Conservation (phyloP, 2,888 invertebrate species). For the Mythimna lalbum region DNA sequence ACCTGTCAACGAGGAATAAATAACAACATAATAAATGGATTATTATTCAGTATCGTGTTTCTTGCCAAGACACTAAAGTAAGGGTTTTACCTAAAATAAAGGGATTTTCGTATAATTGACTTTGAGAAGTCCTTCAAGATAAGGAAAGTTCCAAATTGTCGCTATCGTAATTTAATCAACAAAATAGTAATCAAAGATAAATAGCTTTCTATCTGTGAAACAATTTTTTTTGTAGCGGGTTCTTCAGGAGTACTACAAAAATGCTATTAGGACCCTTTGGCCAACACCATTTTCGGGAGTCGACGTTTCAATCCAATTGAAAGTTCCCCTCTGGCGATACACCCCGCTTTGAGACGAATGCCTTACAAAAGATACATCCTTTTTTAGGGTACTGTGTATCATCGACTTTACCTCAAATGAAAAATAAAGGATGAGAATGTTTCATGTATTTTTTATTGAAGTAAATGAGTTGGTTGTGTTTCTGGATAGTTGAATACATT, state of each 20-base stretch:
- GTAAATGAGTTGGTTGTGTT: constrained; percentile 26
- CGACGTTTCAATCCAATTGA: constrained; percentile 85
- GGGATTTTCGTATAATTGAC: constrained; percentile 43
- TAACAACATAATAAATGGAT: constrained; percentile 32
- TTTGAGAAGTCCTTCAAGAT: constrained; percentile 22
- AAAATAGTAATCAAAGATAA: constrained; percentile 81
- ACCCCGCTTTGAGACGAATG: constrained; percentile 73
- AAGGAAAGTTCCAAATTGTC: constrained; percentile 38
- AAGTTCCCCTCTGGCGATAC: constrained; percentile 76
- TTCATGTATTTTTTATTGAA: constrained; percentile 25
- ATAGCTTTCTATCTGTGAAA: constrained; percentile 79
- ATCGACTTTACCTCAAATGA: constrained; percentile 46
- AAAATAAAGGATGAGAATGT: constrained; percentile 22
- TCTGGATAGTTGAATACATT: constrained; percentile 20
- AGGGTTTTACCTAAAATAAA: constrained; percentile 34
- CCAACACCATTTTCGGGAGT: constrained; percentile 74
- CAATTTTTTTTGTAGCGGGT: constrained; percentile 80
- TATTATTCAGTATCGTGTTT: constrained; percentile 36
- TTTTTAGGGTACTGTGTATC: constrained; percentile 70
- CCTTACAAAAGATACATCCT: constrained; percentile 75
- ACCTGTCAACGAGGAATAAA: constrained; percentile 35
- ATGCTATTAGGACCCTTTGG: constrained; percentile 85
- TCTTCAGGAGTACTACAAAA: constrained; percentile 79
- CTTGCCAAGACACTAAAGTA: constrained; percentile 19
- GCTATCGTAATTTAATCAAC: constrained; percentile 76